A percentile compares a stretch with the other conserved stretches of the same genome.
These are phyloP conservation scores for Cinclus cinclus DNA, from an alignment of 2,113 vertebrate genomes.

Conservation along the genomic window DNA sequence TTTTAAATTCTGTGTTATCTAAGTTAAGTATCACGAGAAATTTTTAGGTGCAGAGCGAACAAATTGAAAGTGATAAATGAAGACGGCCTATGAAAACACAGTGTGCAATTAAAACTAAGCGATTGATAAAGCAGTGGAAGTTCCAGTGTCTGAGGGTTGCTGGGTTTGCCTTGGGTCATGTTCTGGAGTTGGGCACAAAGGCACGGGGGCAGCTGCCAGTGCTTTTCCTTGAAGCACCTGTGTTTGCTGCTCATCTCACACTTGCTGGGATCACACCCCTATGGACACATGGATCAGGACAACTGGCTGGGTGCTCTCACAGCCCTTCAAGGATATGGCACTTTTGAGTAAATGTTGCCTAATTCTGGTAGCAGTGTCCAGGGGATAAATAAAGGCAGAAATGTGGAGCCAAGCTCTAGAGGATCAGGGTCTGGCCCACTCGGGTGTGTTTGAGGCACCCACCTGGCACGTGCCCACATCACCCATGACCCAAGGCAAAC, in stretches of 20 bases:
- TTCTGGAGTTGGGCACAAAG: accelerated
- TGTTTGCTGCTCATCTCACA: not conserved
- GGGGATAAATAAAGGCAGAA: not conserved
- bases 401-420: not conserved
- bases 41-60: not conserved
- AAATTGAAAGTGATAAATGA: too few species aligned
- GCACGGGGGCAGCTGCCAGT: accelerated
- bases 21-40: not conserved
- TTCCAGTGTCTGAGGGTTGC: too few species aligned
- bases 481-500: accelerated
- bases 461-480: accelerated
- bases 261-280: accelerated
- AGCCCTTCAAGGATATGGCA: not conserved
- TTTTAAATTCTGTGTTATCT: not conserved
- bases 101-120: accelerated
- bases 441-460: accelerated
- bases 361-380: not conserved
- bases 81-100: not conserved
- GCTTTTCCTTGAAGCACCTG: accelerated
- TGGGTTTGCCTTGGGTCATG: accelerated
- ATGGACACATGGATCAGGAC: not conserved
- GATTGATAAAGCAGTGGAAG: not conserved
- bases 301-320: not conserved
- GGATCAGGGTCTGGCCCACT: not conserved
- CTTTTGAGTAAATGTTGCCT: not conserved